Base-by-base conservation (phyloP, 2,797 vertebrate genomes). In the Atherinosoma microstoma region DNA sequence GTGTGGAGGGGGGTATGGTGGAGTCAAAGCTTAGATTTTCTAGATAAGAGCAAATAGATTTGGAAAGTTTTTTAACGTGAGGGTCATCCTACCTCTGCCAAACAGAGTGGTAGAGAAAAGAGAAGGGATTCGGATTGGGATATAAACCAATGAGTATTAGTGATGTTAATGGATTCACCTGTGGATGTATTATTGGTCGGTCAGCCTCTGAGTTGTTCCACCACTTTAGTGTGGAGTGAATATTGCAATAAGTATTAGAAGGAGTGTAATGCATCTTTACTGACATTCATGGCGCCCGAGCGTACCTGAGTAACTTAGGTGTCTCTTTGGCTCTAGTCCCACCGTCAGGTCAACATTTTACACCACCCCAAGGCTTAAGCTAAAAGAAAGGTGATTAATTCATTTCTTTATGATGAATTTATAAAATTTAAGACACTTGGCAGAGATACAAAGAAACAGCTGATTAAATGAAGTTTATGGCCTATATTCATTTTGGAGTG, bases 21-120 rank as follows among this genome's bases (percentile, higher is more conserved):
- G 40, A 49, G 24, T 74, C 24, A 29, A 47, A 73, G 60, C 30
- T 18, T 29, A 27, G 7, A 22, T 27, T 56, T 67, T 57, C 69
- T 64, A 27, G 16, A 58, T 38, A 27, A 22, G 24, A 57, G 27
- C 11, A 62, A 69, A 69, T 32, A 6, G 12, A 22, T 47, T 30
- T 54, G 34, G 10, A 36, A 70, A 61, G 11, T 27, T 16, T 58
- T 13, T 53, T 29, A 61, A 29, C 45, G 15, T 11, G 22, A 51
- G 2, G 34, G 11, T 27, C 8, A 9, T 47, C 7, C 9, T 47
- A 47, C 20, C 18, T 47, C 45, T 47, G 45, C 45, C 9, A n/a
- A 47, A 47, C 45, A 27, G 24, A 45, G 45, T 16, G 6, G 45
- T 8, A 9, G 45, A 2, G 20, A 8, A n/a, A n/a, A 47, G 1